Evolutionary conservation across 2,113 vertebrate genomes (phyloP), one percentile per base, ranked within the genome.

Genomic region (Gnathochromis pfefferi): DNA sequence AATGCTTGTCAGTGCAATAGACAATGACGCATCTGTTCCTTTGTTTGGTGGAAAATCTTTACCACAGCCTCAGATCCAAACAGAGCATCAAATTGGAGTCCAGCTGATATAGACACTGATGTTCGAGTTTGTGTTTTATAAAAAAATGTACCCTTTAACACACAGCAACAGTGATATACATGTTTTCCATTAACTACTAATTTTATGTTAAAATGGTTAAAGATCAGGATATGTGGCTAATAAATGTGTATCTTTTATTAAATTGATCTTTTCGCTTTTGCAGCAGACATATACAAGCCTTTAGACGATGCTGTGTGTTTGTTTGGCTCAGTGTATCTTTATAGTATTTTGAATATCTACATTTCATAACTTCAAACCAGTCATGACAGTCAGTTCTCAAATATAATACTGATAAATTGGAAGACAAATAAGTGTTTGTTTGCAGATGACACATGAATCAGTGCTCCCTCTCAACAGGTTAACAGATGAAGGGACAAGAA

Each of bases 371-470:
- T 28, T 45, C 21, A 73, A 73, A 73, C 16, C 2, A 31, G 73
- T 31, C 26, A 78, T 31, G 45, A 7, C 9, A 5, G 0, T 31
- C 16, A 19, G 9, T 31, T 78, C 23, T 31, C 16, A 12, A 57
- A 80, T 45, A 11, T 26, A 51, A 58, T 49, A 42, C 16, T 54
- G 53, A 81, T 42, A 23, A 86, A 89, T 38, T 68, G 19, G 60
- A 68, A 38, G 19, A 82, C 4, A 4, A 84, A 82, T 55, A 19
- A 58, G 19, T n/a, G 38, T 84, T 7, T 53, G 83, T 85, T 90
- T 87, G 75, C 79, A 85, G 63, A 86, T 65, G 73, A 88, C 85
- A 84, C 51, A 19, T 19, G 33, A 82, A 82, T 89, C 85, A 68
- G 38, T 88, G 19, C n/a, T 13, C 28, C 75, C 35, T 63, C 54